These are phyloP conservation scores for Ianthella basta DNA, from an alignment of 37 sponge, comb jelly and placozoan genomes.

Conservation along the genomic window DNA sequence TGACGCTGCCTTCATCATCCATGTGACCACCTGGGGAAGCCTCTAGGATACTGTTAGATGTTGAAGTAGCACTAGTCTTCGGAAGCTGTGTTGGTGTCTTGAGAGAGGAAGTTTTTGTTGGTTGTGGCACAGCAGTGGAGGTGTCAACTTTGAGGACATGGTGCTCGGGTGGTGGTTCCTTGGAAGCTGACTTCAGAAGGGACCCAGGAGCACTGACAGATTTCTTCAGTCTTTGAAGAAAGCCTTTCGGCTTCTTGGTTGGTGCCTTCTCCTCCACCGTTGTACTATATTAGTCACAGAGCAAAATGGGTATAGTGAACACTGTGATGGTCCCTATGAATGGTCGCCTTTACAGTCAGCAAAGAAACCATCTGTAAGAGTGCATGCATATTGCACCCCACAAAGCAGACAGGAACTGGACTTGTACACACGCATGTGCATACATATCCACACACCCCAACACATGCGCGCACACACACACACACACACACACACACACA, in stretches of 20 bases:
- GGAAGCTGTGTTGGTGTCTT: no score
- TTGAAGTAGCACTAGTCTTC: no score
- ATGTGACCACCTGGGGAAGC: not conserved
- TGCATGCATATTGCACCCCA: no score
- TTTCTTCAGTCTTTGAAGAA: slow-evolving; percentile 2
- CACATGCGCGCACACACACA: no score
- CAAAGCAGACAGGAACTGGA: no score
- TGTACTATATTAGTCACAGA: not conserved
- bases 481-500: no score
- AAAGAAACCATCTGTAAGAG: no score
- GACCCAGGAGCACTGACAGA: not conserved
- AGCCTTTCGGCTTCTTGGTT: not conserved
- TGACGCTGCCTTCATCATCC: slow-evolving; percentile 16
- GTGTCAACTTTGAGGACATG: not conserved
- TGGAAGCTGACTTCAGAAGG: not conserved
- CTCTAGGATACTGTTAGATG: not conserved
- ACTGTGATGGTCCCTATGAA: no score
- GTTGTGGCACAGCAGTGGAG: not conserved
- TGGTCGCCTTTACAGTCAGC: no score
- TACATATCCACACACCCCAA: no score
- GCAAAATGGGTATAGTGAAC: no score
- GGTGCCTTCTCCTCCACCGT: not conserved
- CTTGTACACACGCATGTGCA: no score
- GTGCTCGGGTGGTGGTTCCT: not conserved
- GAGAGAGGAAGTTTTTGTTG: slow-evolving; percentile 1